A percentile compares a stretch with the other conserved stretches of the same genome.
Evolutionary conservation across 2,797 vertebrate genomes (phyloP).

Genomic region (Apogon hyalosoma): DNA sequence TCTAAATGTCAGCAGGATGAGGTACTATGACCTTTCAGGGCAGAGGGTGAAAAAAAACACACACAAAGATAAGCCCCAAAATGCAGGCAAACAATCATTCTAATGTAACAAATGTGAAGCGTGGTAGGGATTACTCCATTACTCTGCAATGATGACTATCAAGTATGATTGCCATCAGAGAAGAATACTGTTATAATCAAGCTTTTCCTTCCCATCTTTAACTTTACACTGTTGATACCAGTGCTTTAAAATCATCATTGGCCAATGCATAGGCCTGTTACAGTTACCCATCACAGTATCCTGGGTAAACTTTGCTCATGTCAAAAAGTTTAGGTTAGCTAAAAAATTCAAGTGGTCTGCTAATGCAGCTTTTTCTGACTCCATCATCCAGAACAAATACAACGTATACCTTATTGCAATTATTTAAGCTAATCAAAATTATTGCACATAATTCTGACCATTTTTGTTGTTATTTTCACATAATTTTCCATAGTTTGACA

Average conservation of each 20-base stretch:
- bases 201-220: conserved; percentile 1
- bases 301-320: neutral
- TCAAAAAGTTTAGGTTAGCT: neutral
- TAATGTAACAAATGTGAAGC: conserved; percentile 68
- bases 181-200: conserved; percentile 15
- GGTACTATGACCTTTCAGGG: conserved; percentile 80
- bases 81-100: conserved; percentile 75
- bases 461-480: no score
- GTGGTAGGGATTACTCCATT: conserved; percentile 52
- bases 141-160: conserved; percentile 32
- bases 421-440: no score
- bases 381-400: neutral
- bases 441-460: no score
- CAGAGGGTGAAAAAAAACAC: conserved; percentile 57
- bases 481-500: no score
- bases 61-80: conserved; percentile 75
- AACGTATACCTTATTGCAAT: no score
- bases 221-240: conserved; percentile 9
- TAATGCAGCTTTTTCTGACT: neutral
- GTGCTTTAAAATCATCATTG: conserved; percentile 7
- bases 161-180: conserved; percentile 29
- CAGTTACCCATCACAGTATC: neutral
- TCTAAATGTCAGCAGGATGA: conserved; percentile 86
- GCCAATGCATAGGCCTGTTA: neutral
- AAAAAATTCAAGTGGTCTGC: neutral